Evolutionary conservation across 2,888 invertebrate genomes (phyloP).

Genomic region (Dasysyrphus tricinctus): DNA sequence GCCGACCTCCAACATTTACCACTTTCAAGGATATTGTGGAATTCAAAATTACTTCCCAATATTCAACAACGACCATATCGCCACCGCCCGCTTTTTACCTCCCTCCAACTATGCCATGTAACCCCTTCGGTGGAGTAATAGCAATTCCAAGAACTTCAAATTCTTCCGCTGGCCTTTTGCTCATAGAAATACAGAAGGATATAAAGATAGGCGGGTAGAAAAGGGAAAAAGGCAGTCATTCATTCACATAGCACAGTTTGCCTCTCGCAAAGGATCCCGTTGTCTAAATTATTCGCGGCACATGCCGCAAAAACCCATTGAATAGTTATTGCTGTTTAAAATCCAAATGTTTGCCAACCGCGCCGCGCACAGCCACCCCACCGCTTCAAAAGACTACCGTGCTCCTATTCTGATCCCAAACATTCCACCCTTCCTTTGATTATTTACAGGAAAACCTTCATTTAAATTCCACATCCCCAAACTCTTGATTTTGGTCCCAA

Average conservation of each 20-base stretch:
- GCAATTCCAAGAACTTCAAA: constrained; percentile 48
- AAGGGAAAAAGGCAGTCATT: background rate
- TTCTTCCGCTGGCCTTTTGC: constrained; percentile 20
- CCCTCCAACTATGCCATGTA: background rate
- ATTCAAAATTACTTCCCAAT: constrained; percentile 49
- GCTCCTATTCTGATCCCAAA: constrained; percentile 10
- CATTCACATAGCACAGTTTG: background rate
- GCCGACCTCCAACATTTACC: constrained; percentile 21
- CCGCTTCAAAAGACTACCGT: constrained; percentile 32
- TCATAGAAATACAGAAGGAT: constrained; percentile 8
- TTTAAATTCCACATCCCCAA: constrained; percentile 55
- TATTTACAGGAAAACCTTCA: constrained; percentile 64
- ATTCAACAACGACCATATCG: constrained; percentile 14
- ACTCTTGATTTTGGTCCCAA: background rate
- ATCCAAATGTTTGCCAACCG: constrained; percentile 67
- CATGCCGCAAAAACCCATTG: constrained; percentile 68
- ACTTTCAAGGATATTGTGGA: constrained; percentile 13
- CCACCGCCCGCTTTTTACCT: background rate
- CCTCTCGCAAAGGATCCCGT: constrained; percentile 43
- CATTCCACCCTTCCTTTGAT: constrained; percentile 52
- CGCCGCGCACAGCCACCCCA: background rate
- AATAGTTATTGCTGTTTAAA: constrained; percentile 75
- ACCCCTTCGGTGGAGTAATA: constrained; percentile 8
- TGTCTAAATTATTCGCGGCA: constrained; percentile 71
- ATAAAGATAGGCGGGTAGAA: background rate